Base-by-base conservation (phyloP, 2,888 invertebrate genomes). In the Octodonta nipae region DNA sequence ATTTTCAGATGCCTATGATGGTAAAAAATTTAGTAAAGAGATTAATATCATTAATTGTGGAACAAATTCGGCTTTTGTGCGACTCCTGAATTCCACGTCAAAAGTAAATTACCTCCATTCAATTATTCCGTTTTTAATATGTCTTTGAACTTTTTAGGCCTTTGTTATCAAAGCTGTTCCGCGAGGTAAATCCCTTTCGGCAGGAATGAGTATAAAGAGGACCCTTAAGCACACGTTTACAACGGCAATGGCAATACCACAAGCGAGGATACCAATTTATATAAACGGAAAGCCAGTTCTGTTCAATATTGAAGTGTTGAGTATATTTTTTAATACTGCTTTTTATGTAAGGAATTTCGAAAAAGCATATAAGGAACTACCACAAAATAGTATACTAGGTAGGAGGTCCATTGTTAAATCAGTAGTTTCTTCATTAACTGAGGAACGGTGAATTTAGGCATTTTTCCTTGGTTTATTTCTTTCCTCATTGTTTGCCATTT, bases 1-100 rank as follows among this genome's bases (percentile, higher is more conserved):
- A 26, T 66, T 66, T 35, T 42, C 43, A n/a, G 56, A 63, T 39
- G 61, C 64, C 4, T 58, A 52, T 28, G 64, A 65, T 41, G 64
- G 64, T 4, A 55, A 61, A 28, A 39, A 35, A 2, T 60, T 56
- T 36, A 36, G 46, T 2, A 43, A 56, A 37, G 43, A 40, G 2
- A 37, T 66, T 12, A 52, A 40, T 0, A 51, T 66, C 7, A 54
- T 51, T 32, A 66, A 66, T 40, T 40, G 47, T 6, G 62, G 64
- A 3, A 47, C 43, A 6, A 49, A 47, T 13, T 38, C 49, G 0
- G 60, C 57, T 1, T 42, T 51, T 32, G 42, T 66, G 3, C 47
- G 54, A 40, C 52, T 66, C 10, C 36, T 50, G 8, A 38, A 51
- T 7, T 57, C 64, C 1, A 58, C 53, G 32, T 64, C 65, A 2